phyloP scores from a whole-genome alignment of 2,113 vertebrate genomes.

The Raja brachyura region DNA sequence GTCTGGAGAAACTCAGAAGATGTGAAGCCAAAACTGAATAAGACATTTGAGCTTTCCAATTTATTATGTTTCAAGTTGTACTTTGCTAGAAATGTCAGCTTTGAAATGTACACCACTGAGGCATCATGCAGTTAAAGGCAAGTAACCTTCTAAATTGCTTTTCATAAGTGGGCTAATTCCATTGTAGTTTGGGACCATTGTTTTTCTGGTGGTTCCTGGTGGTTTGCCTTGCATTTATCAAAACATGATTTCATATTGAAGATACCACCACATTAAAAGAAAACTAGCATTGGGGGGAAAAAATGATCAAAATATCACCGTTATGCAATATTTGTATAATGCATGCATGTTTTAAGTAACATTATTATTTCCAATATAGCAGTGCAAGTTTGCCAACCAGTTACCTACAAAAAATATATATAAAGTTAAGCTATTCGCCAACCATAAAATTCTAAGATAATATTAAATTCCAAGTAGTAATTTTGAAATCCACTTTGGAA shows the following conservation, averaged over 20 bases:
- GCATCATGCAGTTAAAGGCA: neutral
- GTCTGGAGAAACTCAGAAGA: neutral
- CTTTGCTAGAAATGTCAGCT: neutral
- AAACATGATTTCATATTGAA: neutral
- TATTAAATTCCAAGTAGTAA: neutral
- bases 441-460: neutral
- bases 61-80: neutral
- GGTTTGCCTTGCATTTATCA: neutral
- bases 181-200: neutral
- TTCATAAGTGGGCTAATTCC: neutral
- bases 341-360: neutral
- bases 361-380: neutral
- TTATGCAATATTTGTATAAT: neutral
- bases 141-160: neutral
- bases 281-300: neutral
- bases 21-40: neutral
- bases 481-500: neutral
- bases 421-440: neutral
- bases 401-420: constrained; percentile 26
- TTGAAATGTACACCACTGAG: neutral
- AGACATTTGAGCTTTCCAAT: neutral
- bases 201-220: too few species aligned
- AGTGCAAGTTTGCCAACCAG: neutral
- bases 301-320: neutral
- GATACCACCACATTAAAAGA: neutral